phyloP scores from a whole-genome alignment of 2,888 invertebrate species.

The Tipula helvola region DNA sequence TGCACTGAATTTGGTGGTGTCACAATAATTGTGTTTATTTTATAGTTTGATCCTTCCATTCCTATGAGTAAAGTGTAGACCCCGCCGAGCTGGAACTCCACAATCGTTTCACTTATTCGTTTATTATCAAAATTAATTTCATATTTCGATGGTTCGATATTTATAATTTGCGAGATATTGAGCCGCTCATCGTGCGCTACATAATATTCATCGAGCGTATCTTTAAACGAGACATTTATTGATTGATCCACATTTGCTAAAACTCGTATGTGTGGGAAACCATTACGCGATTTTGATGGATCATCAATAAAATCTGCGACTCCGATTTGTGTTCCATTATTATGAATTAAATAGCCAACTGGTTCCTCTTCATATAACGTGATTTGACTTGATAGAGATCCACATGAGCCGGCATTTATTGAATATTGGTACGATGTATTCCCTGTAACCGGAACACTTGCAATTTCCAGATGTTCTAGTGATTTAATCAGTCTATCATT shows the following conservation, averaged over 20 bases:
- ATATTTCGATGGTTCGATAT: constrained; percentile 22
- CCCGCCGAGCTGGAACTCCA: constrained; percentile 28
- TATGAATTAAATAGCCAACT: constrained; percentile 13
- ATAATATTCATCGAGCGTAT: neutral
- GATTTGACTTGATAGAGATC: neutral
- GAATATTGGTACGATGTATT: neutral
- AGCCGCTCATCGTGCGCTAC: neutral
- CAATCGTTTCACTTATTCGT: neutral
- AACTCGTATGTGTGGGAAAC: constrained; percentile 25
- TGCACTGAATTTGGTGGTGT: constrained; percentile 39
- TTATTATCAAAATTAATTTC: constrained; percentile 19
- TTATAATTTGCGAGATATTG: constrained; percentile 17
- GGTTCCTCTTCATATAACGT: neutral
- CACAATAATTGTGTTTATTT: constrained; percentile 18
- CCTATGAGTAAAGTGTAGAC: constrained; percentile 28
- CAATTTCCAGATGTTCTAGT: neutral
- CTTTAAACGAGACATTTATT: constrained; percentile 21
- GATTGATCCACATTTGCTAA: constrained; percentile 22
- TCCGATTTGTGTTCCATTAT: neutral
- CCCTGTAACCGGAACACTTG: neutral
- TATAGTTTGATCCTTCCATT: neutral
- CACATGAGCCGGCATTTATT: neutral
- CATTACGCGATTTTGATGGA: constrained; percentile 28
- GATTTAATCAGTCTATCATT: neutral
- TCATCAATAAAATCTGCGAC: constrained; percentile 20